Evolutionary conservation across 2,888 invertebrate species (phyloP).

Genomic region (Zootermopsis nevadensis): DNA sequence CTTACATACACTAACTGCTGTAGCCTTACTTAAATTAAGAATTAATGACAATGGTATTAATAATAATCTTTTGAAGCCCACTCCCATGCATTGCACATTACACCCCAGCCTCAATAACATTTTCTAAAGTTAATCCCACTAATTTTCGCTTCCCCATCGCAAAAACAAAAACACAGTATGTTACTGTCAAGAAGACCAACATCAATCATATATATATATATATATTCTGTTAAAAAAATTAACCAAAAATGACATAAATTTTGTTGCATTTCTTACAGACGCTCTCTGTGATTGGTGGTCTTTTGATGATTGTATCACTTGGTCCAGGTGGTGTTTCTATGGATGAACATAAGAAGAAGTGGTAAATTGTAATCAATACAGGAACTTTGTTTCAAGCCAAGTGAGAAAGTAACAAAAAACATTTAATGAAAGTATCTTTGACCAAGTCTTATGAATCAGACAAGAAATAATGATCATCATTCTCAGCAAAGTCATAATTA

Average conservation of each 20-base stretch:
- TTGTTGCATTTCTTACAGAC: conserved; percentile 78
- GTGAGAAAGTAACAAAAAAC: background rate
- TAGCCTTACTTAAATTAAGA: no score
- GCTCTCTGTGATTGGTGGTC: conserved; percentile 96
- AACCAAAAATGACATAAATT: background rate
- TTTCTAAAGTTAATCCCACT: no score
- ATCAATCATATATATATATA: no score
- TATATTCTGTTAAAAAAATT: no score
- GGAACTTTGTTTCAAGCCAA: background rate
- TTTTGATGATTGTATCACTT: conserved; percentile 96
- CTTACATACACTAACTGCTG: no score
- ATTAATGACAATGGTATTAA: no score
- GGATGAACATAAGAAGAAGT: conserved; percentile 99
- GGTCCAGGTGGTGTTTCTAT: conserved; percentile 99
- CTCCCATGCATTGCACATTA: no score
- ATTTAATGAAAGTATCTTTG: background rate
- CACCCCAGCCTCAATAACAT: no score
- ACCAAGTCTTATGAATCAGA: background rate
- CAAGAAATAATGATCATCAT: background rate
- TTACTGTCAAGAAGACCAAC: no score
- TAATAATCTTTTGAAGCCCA: no score
- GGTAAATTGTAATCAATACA: conserved; percentile 68
- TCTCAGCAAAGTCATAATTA: background rate
- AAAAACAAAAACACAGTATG: no score
- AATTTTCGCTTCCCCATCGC: no score